Evolutionary conservation across 2,888 invertebrate species (phyloP).

Genomic region (Zelleria hepariella): DNA sequence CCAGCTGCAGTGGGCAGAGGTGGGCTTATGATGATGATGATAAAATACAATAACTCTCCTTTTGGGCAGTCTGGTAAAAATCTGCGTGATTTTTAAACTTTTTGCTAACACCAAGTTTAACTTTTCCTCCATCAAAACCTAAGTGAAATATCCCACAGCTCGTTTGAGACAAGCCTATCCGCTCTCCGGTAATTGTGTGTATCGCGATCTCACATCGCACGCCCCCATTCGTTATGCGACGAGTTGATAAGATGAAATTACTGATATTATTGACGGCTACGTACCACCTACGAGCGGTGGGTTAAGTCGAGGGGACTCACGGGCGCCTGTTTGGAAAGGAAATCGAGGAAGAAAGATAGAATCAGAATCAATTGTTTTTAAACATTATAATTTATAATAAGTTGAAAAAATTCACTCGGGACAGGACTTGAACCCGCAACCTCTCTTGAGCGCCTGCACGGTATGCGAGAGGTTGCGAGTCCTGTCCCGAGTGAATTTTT

Average conservation of each 20-base stretch:
- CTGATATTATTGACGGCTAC: constrained; percentile 42
- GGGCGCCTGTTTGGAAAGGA: not conserved
- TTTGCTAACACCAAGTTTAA: not conserved
- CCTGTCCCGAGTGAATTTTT: too few species aligned
- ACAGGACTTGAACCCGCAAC: too few species aligned
- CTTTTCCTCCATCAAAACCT: not conserved
- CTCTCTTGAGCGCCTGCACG: too few species aligned
- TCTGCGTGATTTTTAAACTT: too few species aligned
- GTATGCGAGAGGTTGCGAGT: too few species aligned
- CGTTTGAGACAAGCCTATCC: not conserved
- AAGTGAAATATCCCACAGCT: not conserved
- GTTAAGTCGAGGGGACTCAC: constrained; percentile 13
- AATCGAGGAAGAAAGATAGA: not conserved
- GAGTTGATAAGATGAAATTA: constrained; percentile 48
- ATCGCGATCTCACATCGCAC: constrained; percentile 16
- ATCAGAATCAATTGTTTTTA: too few species aligned
- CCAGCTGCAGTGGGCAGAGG: too few species aligned
- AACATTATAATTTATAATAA: too few species aligned
- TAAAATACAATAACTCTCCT: too few species aligned
- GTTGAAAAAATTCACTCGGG: too few species aligned
- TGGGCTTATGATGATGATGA: too few species aligned
- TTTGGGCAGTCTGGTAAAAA: too few species aligned
- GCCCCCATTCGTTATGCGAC: constrained; percentile 36
- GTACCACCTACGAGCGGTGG: constrained; percentile 33
- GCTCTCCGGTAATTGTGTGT: not conserved